Conservation (phyloP, 2,888 invertebrate species). For the Melitaea athalia region DNA sequence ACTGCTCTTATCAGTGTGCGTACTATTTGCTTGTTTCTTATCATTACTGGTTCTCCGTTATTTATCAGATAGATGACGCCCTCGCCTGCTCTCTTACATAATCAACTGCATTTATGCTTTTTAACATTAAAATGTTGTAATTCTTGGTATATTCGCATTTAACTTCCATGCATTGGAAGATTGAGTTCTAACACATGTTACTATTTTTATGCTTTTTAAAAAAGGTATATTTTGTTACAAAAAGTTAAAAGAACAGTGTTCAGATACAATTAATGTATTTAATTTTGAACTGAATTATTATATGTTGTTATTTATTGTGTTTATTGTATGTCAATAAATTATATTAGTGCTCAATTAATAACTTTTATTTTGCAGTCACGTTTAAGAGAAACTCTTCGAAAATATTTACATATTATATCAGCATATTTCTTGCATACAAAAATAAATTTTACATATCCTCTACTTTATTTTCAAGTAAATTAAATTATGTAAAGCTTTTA, state of each 20-base stretch:
- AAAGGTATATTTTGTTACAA: constrained; percentile 2
- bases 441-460: too few relatives aligned
- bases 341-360: constrained; percentile 37
- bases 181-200: constrained; percentile 36
- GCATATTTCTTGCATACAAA: background rate
- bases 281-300: constrained; percentile 6
- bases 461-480: too few relatives aligned
- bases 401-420: background rate
- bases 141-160: constrained; percentile 13
- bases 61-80: constrained; percentile 44
- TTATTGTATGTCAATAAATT: constrained; percentile 40
- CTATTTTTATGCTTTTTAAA: constrained; percentile 21
- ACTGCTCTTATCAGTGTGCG: constrained; percentile 48
- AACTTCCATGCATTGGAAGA: constrained; percentile 33
- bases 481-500: too few relatives aligned
- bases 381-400: background rate
- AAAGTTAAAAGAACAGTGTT: background rate
- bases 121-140: constrained; percentile 30
- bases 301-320: constrained; percentile 34
- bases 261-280: background rate
- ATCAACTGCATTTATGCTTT: constrained; percentile 48
- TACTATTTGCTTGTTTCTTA: constrained; percentile 48
- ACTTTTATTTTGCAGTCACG: constrained; percentile 1
- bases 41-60: constrained; percentile 34
- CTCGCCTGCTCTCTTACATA: constrained; percentile 44